Percentiles rank a stretch among this genome's conserved stretches.
Conservation (phyloP, 2,113 vertebrate species). For the Carlito syrichta region DNA sequence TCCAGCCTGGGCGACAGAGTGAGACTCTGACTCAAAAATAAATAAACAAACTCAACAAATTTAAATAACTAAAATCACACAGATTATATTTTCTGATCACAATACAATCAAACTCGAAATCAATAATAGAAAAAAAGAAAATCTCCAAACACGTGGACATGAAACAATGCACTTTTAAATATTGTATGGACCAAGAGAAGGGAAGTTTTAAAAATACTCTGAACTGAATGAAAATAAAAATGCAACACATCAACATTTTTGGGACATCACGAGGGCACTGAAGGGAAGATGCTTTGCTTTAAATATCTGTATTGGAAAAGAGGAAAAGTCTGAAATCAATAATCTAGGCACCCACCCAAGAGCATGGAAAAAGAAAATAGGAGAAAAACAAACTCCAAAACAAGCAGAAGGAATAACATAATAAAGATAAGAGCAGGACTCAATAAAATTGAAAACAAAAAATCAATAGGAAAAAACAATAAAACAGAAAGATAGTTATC, state of each 20-base stretch:
- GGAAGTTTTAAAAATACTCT: background rate
- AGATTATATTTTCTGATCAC: background rate
- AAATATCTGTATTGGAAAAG: background rate
- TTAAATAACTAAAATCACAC: background rate
- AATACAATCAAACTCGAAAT: background rate
- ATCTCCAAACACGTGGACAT: background rate
- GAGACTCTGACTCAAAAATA: too few species aligned
- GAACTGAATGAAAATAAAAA: background rate
- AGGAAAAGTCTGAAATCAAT: background rate
- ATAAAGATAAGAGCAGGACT: background rate
- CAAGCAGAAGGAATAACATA: background rate
- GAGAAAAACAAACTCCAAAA: background rate
- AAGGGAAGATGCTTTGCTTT: background rate
- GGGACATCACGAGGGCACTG: background rate
- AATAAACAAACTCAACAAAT: background rate
- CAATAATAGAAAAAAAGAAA: background rate
- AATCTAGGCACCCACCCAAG: background rate
- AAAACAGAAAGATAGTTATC: background rate
- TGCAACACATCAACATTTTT: background rate
- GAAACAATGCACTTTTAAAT: background rate
- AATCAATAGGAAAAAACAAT: background rate
- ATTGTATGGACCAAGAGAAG: background rate
- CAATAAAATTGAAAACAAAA: background rate
- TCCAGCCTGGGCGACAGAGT: too few species aligned
- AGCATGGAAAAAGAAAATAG: background rate